Evolutionary conservation across 23 tunicate genomes (phyloP).

Genomic region (Trididemnum clinides): DNA sequence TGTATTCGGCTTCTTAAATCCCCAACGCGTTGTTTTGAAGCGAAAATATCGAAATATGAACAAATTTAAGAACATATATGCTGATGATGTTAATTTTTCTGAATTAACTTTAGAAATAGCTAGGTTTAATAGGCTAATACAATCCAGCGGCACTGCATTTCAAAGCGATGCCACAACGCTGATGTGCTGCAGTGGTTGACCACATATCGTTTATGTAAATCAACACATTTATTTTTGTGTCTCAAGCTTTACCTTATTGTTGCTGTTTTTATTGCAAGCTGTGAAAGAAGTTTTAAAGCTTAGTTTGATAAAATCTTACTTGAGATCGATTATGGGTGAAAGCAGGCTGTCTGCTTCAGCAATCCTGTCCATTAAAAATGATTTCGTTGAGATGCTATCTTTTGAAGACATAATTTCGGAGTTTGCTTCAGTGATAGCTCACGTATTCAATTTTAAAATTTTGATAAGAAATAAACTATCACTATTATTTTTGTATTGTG

Average conservation of each 20-base stretch:
- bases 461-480: conserved; percentile 14
- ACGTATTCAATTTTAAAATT: conserved; percentile 21
- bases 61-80: conserved; percentile 30
- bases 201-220: conserved; percentile 29
- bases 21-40: conserved; percentile 34
- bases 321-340: conserved; percentile 4
- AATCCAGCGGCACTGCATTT: conserved; percentile 32
- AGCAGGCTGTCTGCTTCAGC: not conserved
- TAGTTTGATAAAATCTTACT: conserved; percentile 35
- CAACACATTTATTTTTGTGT: conserved; percentile 10
- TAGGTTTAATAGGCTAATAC: conserved; percentile 27
- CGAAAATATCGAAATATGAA: conserved; percentile 21
- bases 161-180: conserved; percentile 24
- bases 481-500: not conserved
- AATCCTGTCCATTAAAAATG: conserved; percentile 29
- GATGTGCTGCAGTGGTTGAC: conserved; percentile 32
- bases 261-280: conserved; percentile 38
- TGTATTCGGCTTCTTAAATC: conserved; percentile 42
- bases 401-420: conserved; percentile 20
- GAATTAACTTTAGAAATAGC: conserved; percentile 16
- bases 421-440: conserved; percentile 4
- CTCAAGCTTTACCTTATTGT: conserved; percentile 45
- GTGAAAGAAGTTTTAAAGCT: conserved; percentile 31
- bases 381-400: conserved; percentile 3
- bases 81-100: conserved; percentile 15